These are phyloP conservation scores for Blastobasis lacticolella DNA, from an alignment of 2,888 invertebrate species.

Conservation along the genomic window DNA sequence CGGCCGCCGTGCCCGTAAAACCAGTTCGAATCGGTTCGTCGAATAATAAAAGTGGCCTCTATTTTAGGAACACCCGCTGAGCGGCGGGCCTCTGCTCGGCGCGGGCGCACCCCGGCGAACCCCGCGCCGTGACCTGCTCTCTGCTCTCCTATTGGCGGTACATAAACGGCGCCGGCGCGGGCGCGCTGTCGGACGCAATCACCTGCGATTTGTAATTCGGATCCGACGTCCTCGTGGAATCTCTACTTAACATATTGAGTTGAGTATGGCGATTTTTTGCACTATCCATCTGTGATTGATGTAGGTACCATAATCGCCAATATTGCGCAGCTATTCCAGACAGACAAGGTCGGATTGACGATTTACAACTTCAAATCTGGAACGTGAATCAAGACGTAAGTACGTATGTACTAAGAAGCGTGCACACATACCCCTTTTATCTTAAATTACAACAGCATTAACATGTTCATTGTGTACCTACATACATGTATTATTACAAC, in stretches of 20 bases:
- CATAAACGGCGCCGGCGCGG: constrained; percentile 11
- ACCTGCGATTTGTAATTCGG: constrained; percentile 17
- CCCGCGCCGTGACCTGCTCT: constrained; percentile 11
- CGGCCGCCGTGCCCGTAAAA: constrained; percentile 39
- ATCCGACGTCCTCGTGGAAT: constrained; percentile 1
- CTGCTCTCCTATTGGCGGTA: constrained; percentile 11
- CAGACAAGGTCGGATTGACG: no score
- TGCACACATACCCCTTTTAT: no score
- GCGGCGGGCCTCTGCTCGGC: constrained; percentile 38
- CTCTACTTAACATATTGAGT: no score
- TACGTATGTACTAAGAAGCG: no score
- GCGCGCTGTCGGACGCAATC: not conserved
- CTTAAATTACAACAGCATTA: no score
- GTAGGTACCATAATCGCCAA: no score
- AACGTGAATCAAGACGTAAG: no score
- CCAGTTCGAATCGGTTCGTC: constrained; percentile 57
- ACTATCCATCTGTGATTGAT: no score
- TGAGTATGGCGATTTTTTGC: no score
- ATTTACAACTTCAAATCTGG: no score
- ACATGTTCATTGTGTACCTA: not conserved
- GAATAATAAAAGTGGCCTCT: constrained; percentile 59
- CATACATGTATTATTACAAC: not conserved
- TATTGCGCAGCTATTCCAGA: no score
- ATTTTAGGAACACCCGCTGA: constrained; percentile 57
- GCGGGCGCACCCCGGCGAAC: constrained; percentile 7